Evolutionary conservation across 2,797 vertebrate genomes (phyloP).

Genomic region (Rhinoraja longicauda): DNA sequence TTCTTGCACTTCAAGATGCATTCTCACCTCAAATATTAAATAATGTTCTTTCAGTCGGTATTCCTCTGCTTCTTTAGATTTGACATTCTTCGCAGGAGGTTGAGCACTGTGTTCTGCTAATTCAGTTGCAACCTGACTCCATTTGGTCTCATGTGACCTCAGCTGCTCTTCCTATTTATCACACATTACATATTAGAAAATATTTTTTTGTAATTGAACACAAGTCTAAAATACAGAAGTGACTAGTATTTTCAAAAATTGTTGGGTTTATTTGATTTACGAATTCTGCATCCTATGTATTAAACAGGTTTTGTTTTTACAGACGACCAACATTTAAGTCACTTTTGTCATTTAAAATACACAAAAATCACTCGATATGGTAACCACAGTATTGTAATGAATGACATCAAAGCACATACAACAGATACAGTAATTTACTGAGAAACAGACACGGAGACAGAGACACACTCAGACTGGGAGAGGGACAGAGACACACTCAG

Average conservation of each 20-base stretch:
- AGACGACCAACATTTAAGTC: no score
- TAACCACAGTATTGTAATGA: no score
- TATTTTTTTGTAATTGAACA: conserved; percentile 38
- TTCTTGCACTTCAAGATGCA: not conserved
- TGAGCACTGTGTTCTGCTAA: conserved; percentile 84
- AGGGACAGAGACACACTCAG: no score
- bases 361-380: no score
- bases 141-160: conserved; percentile 87
- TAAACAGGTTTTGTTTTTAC: no score
- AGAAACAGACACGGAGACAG: no score
- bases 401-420: no score
- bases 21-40: conserved; percentile 85
- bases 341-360: no score
- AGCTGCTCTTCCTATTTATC: conserved; percentile 81
- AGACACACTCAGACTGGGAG: no score
- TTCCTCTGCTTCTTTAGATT: conserved; percentile 87
- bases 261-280: not conserved
- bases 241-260: not conserved
- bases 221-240: conserved; percentile 38
- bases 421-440: no score
- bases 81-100: conserved; percentile 70
- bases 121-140: conserved; percentile 87
- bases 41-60: conserved; percentile 93
- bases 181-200: conserved; percentile 43
- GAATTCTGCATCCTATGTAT: not conserved